Evolutionary conservation across 1,140 invertebrate genomes (phyloP).

Genomic region (Platyscapa corneri): DNA sequence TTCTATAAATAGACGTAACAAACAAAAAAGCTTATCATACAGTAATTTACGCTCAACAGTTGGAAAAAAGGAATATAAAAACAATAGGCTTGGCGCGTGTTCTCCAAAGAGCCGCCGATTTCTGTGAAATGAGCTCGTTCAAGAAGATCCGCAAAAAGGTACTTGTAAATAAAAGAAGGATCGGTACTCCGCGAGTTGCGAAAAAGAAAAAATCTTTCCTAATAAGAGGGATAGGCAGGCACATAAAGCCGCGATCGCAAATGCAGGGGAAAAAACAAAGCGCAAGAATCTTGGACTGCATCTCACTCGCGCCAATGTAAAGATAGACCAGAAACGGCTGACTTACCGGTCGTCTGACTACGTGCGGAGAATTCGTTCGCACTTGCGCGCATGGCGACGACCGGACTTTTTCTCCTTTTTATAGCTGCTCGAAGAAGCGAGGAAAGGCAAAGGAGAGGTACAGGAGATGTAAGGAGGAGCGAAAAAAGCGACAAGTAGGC

Average conservation of each 20-base stretch:
- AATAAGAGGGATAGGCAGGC: conserved; percentile 24
- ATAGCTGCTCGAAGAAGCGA: not conserved
- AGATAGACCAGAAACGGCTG: not conserved
- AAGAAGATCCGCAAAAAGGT: conserved; percentile 1
- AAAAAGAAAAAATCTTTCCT: conserved; percentile 40
- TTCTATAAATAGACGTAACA: not conserved
- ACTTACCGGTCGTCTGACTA: not conserved
- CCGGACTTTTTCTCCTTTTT: conserved; percentile 20
- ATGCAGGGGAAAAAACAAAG: not conserved
- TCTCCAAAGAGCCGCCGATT: not conserved
- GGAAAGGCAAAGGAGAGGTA: not conserved
- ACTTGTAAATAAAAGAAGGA: not conserved
- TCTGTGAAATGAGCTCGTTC: not conserved
- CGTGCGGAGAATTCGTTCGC: not conserved
- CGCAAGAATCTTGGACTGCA: not conserved
- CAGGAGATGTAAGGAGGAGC: not conserved
- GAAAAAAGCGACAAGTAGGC: conserved; percentile 40
- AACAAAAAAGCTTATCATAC: not conserved
- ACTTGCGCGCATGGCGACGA: not conserved
- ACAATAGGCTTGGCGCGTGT: not conserved
- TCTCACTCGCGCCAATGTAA: not conserved
- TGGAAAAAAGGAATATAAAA: not conserved
- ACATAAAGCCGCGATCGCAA: not conserved
- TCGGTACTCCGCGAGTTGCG: not conserved
- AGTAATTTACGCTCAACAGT: not conserved